Evolutionary conservation across 2,888 invertebrate species (phyloP).

Genomic region (Chrysotoxum bicinctum): DNA sequence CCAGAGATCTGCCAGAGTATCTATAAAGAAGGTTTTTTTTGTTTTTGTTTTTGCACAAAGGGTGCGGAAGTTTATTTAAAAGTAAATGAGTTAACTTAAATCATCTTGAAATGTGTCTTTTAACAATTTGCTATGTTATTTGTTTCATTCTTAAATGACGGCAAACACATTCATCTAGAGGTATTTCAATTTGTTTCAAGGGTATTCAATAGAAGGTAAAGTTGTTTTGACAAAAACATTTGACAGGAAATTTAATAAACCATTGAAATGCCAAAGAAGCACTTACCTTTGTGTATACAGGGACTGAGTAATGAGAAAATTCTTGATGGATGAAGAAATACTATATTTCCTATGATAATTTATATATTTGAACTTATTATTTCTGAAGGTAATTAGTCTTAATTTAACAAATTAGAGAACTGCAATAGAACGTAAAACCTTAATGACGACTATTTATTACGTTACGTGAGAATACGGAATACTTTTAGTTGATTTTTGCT

Average conservation of each 20-base stretch:
- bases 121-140: constrained; percentile 25
- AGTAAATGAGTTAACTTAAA: constrained; percentile 61
- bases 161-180: not conserved
- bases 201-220: not conserved
- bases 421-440: too few species aligned
- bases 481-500: too few species aligned
- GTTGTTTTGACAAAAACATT: not conserved
- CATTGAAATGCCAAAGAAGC: not conserved
- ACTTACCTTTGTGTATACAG: not conserved
- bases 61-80: constrained; percentile 56
- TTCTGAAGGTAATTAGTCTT: not conserved
- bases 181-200: constrained; percentile 42
- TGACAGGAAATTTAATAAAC: not conserved
- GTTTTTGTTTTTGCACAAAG: constrained; percentile 21
- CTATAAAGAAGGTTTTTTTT: not conserved
- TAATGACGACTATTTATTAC: too few species aligned
- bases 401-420: not conserved
- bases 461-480: too few species aligned
- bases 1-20: constrained; percentile 1
- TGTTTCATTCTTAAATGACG: constrained; percentile 37
- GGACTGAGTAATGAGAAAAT: not conserved
- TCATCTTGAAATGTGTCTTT: constrained; percentile 20
- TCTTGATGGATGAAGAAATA: not conserved
- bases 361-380: not conserved
- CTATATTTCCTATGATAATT: not conserved